Conservation (phyloP, 2,113 vertebrate species). For the Illadopsis cleaveri region DNA sequence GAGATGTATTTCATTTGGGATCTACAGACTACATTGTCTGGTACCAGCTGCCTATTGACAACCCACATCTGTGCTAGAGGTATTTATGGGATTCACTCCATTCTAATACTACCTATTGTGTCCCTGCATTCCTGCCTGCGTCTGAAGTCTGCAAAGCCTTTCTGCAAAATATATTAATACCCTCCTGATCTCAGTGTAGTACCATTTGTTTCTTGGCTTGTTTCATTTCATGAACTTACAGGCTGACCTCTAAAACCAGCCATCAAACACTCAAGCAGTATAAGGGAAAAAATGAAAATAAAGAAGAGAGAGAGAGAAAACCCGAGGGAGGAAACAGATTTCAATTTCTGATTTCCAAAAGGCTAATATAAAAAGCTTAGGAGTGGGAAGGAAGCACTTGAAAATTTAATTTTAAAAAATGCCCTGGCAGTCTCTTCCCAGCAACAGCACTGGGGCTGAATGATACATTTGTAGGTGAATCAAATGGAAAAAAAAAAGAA, state of each 20-base stretch:
- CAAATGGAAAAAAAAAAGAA: neutral
- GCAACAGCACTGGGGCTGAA: neutral
- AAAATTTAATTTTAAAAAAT: neutral
- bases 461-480: neutral
- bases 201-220: neutral
- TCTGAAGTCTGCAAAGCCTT: neutral
- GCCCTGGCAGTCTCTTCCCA: neutral
- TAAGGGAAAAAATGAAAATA: fast-evolving
- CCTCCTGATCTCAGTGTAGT: neutral
- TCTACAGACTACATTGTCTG: neutral
- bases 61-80: neutral
- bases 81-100: neutral
- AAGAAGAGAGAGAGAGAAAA: neutral
- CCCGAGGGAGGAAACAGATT: neutral
- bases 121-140: neutral
- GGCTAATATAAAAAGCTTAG: neutral
- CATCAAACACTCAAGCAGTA: neutral
- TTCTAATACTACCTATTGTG: neutral
- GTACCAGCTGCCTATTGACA: neutral
- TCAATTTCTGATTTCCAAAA: neutral
- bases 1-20: neutral
- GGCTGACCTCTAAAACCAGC: neutral
- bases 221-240: neutral
- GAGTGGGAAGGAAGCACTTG: neutral
- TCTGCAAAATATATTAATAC: neutral